phyloP scores from a whole-genome alignment of 2,797 vertebrate genomes.

The Echeneis naucrates region DNA sequence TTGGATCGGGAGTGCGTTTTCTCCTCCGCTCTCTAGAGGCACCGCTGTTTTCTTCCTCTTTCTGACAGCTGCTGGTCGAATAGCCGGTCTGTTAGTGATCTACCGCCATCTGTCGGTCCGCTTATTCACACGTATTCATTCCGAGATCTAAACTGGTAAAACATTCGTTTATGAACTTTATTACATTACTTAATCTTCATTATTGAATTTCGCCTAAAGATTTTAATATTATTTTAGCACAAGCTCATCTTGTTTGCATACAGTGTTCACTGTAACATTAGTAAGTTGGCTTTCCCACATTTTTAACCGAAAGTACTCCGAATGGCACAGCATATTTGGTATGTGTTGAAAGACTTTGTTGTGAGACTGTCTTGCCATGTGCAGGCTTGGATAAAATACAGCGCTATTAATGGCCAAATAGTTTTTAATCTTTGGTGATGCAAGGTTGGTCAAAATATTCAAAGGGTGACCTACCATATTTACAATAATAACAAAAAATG shows the following conservation, averaged over 20 bases:
- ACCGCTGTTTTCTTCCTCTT: conserved; percentile 1
- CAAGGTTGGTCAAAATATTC: not conserved
- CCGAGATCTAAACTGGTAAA: no score
- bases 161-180: not conserved
- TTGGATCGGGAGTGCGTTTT: no score
- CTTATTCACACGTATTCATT: no score
- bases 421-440: not conserved
- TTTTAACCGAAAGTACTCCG: no score
- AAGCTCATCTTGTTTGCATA: no score
- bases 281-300: not conserved
- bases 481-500: not conserved
- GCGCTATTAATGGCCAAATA: not conserved
- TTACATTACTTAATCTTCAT: not conserved
- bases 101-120: conserved; percentile 22
- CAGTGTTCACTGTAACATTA: not conserved
- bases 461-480: not conserved
- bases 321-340: not conserved
- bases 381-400: not conserved
- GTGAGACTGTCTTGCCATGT: no score
- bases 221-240: not conserved
- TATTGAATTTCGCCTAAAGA: not conserved
- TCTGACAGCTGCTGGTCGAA: fast-evolving
- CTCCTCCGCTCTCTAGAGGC: not conserved
- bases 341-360: not conserved
- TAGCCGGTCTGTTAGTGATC: fast-evolving